Evolutionary conservation across 2,888 invertebrate genomes (phyloP).

Genomic region (Spisula solida): DNA sequence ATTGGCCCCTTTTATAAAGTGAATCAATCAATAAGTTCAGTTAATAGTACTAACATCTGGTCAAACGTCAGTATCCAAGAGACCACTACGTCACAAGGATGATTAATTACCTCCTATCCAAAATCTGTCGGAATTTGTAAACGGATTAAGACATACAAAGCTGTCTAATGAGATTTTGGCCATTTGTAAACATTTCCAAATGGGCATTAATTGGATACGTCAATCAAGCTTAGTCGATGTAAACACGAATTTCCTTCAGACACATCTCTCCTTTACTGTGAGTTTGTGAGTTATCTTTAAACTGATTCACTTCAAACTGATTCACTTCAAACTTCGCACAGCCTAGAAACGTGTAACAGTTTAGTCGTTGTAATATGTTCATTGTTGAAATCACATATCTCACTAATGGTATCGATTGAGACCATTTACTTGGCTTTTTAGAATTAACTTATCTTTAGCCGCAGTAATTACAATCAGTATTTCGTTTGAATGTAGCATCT

Average conservation of each 20-base stretch:
- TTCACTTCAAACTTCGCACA: neutral
- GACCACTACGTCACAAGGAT: conserved; percentile 12
- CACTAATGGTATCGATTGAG: neutral
- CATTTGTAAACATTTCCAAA: conserved; percentile 46
- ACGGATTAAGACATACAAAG: conserved; percentile 22
- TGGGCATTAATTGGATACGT: conserved; percentile 40
- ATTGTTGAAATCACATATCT: neutral
- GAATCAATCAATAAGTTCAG: neutral
- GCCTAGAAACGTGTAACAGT: neutral
- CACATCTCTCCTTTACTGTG: neutral
- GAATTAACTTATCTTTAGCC: too few species aligned
- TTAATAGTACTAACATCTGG: conserved; percentile 28
- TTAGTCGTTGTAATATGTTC: neutral
- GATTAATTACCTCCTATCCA: conserved; percentile 31
- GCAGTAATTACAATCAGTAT: too few species aligned
- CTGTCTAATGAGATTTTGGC: conserved; percentile 41
- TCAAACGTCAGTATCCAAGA: conserved; percentile 3
- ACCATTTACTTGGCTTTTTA: neutral
- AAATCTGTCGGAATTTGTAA: conserved; percentile 24
- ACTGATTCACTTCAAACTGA: neutral
- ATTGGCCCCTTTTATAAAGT: neutral
- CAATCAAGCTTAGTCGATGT: conserved; percentile 29
- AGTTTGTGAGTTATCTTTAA: neutral
- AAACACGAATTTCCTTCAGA: neutral
- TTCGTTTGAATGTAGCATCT: too few species aligned